Evolutionary conservation across 1,140 invertebrate species (phyloP).

Genomic region (Cephus cinctus): DNA sequence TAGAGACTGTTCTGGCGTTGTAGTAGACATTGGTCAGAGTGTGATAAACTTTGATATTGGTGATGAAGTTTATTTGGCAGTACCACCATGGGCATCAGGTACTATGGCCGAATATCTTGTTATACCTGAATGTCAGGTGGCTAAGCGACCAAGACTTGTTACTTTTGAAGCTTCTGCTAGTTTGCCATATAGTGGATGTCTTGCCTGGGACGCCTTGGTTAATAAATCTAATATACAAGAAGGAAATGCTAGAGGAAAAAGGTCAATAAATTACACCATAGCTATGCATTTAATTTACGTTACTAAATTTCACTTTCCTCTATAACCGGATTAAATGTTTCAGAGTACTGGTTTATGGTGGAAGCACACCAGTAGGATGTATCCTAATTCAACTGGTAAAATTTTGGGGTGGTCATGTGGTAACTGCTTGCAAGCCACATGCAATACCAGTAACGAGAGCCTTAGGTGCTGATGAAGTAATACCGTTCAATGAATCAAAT

Average conservation of each 20-base stretch:
- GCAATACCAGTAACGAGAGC: slow-evolving; percentile 58
- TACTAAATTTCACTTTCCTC: slow-evolving; percentile 6
- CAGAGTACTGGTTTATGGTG: slow-evolving; percentile 70
- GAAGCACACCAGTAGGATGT: slow-evolving; percentile 69
- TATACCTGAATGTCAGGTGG: slow-evolving; percentile 59
- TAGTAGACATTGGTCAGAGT: slow-evolving; percentile 64
- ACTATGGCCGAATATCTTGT: slow-evolving; percentile 65
- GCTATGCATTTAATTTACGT: not conserved
- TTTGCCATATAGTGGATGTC: slow-evolving; percentile 69
- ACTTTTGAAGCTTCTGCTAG: slow-evolving; percentile 69
- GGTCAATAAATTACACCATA: too few species aligned
- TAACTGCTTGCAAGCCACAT: slow-evolving; percentile 57
- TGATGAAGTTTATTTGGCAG: slow-evolving; percentile 65
- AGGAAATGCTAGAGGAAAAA: slow-evolving; percentile 59
- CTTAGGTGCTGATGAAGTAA: slow-evolving; percentile 60
- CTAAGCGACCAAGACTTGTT: slow-evolving; percentile 66
- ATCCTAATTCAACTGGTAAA: slow-evolving; percentile 71
- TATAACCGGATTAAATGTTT: slow-evolving; percentile 5
- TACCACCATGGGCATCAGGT: slow-evolving; percentile 62
- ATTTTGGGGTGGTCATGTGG: slow-evolving; percentile 65
- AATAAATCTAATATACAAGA: slow-evolving; percentile 57
- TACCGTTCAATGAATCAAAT: slow-evolving; percentile 49
- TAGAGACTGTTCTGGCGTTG: slow-evolving; percentile 68
- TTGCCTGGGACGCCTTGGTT: slow-evolving; percentile 67
- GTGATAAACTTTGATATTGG: slow-evolving; percentile 64